Percentiles rank a stretch among this genome's conserved stretches.
phyloP scores from a whole-genome alignment of 2,888 invertebrate genomes.

The Rutpela maculata region DNA sequence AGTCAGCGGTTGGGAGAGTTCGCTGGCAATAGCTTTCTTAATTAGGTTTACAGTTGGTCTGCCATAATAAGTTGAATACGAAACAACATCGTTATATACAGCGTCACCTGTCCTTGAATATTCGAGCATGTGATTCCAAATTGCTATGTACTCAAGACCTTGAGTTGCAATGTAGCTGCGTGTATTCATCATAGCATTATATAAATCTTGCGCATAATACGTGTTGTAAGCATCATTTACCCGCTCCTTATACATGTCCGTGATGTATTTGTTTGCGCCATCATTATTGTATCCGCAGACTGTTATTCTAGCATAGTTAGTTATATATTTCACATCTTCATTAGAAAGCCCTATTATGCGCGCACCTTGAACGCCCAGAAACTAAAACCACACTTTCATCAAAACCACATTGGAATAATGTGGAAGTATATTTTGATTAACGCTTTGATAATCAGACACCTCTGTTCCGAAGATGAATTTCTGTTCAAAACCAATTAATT shows the following conservation, averaged over 20 bases:
- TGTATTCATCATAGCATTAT: slow-evolving; percentile 37
- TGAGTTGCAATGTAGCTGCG: slow-evolving; percentile 31
- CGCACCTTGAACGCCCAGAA: slow-evolving; percentile 25
- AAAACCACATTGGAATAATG: slow-evolving; percentile 17
- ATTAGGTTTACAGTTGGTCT: slow-evolving; percentile 7
- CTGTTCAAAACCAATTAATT: slow-evolving; percentile 37
- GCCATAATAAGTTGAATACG: slow-evolving; percentile 32
- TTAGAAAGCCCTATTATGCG: slow-evolving; percentile 33
- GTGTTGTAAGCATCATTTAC: slow-evolving; percentile 35
- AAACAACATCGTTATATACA: slow-evolving; percentile 29
- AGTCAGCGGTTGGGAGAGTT: slow-evolving; percentile 11
- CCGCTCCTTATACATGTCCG: slow-evolving; percentile 11
- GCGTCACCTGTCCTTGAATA: background rate
- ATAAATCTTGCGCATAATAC: slow-evolving; percentile 30
- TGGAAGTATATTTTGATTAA: slow-evolving; percentile 31
- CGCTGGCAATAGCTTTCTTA: background rate
- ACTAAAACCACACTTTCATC: slow-evolving; percentile 39
- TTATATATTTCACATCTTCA: slow-evolving; percentile 33
- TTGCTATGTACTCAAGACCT: slow-evolving; percentile 39
- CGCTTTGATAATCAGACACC: slow-evolving; percentile 8
- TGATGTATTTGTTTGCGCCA: slow-evolving; percentile 42
- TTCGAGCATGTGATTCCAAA: slow-evolving; percentile 41
- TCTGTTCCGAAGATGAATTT: slow-evolving; percentile 25
- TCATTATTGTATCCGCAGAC: slow-evolving; percentile 19
- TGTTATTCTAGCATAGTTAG: slow-evolving; percentile 23